These are phyloP conservation scores for Drosophila subquinaria DNA, from an alignment of 2,888 invertebrate genomes.

Conservation along the genomic window DNA sequence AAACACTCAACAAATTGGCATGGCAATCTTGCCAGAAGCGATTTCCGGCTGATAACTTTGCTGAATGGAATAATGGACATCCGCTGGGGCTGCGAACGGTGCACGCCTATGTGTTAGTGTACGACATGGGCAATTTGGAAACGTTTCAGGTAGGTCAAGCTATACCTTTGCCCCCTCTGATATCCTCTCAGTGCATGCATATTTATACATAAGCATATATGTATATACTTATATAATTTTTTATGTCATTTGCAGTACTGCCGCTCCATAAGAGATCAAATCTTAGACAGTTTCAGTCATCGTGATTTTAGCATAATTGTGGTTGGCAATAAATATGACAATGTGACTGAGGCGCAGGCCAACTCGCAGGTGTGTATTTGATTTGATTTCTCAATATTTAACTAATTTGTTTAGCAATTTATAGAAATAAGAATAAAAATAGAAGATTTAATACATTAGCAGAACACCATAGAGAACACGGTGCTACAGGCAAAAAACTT, in stretches of 20 bases:
- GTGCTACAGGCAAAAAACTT: no score
- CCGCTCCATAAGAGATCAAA: conserved; percentile 95
- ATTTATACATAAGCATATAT: background rate
- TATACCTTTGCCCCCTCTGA: background rate
- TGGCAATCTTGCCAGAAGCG: conserved; percentile 81
- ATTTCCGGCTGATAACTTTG: conserved; percentile 96
- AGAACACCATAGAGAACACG: background rate
- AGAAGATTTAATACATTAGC: background rate
- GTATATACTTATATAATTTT: no score
- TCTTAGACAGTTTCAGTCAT: conserved; percentile 91
- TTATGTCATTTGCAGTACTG: conserved; percentile 88
- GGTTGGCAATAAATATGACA: conserved; percentile 97
- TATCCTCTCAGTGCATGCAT: no score
- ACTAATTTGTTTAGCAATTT: background rate
- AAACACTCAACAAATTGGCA: conserved; percentile 69
- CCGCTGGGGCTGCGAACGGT: conserved; percentile 91
- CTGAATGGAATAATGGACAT: conserved; percentile 93
- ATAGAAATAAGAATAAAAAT: background rate
- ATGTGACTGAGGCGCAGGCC: conserved; percentile 87
- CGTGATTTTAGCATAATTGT: conserved; percentile 96
- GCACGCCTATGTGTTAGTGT: conserved; percentile 96
- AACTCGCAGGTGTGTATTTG: conserved; percentile 84
- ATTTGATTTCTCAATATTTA: background rate
- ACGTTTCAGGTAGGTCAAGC: conserved; percentile 90
- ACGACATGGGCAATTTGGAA: conserved; percentile 96